Percentiles rank a stretch among this genome's conserved stretches.
These are phyloP conservation scores for Paramuricea clavata DNA, from an alignment of 92 coral and sea anemone genomes.

Conservation along the genomic window DNA sequence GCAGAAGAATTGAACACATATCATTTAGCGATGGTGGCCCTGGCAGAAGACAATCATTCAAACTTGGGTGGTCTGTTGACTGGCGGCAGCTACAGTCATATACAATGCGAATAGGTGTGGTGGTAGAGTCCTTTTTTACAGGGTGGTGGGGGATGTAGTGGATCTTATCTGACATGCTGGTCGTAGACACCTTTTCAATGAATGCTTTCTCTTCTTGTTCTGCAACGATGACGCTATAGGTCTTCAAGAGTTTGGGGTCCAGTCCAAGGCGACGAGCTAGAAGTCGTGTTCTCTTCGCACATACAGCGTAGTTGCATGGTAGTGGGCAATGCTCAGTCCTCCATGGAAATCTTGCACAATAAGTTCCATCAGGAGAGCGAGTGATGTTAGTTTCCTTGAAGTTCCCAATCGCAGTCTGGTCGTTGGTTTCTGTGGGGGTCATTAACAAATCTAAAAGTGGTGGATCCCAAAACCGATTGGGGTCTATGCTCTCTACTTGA, in stretches of 20 bases:
- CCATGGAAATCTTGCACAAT: constrained; percentile 64
- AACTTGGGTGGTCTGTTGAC: constrained; percentile 24
- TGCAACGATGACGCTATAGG: constrained; percentile 51
- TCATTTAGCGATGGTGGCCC: too few species aligned
- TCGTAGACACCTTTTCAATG: constrained; percentile 50
- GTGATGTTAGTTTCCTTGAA: constrained; percentile 47
- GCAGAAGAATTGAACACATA: too few species aligned
- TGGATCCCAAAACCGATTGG: not conserved
- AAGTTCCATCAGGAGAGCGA: constrained; percentile 35
- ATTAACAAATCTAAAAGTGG: not conserved
- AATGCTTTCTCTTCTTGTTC: constrained; percentile 64
- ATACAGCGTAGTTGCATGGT: constrained; percentile 33
- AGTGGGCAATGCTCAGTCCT: constrained; percentile 51
- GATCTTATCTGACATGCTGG: constrained; percentile 31
- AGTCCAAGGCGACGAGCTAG: not conserved
- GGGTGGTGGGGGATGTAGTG: constrained; percentile 67
- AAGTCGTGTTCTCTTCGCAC: too few species aligned
- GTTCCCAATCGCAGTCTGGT: not conserved
- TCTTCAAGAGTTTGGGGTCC: constrained; percentile 35
- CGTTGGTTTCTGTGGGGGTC: too few species aligned
- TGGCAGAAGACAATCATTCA: too few species aligned
- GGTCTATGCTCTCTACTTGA: not conserved
- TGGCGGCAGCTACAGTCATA: constrained; percentile 65
- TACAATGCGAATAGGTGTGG: constrained; percentile 64
- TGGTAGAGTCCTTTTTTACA: constrained; percentile 60